Evolutionary conservation across 2,888 invertebrate genomes (phyloP), one percentile per base, ranked within the genome.

Genomic region (Ceraclea dissimilis): DNA sequence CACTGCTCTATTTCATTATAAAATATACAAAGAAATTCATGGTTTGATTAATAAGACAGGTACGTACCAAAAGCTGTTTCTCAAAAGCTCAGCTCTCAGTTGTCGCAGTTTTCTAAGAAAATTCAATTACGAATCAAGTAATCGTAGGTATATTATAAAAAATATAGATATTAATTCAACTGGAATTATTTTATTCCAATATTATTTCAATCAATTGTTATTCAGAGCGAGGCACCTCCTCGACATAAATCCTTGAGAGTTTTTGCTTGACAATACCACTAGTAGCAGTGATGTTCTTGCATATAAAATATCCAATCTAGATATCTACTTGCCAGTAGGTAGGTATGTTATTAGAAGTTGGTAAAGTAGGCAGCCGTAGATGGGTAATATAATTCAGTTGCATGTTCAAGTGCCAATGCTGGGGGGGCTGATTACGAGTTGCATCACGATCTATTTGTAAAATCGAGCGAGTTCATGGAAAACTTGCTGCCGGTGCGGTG

Each of bases 391-490:
- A 49, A 49, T 49, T 49, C 49, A 17, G 20, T 49, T 26, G 49
- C 49, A 49, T 49, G 49, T 49, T 50, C 43, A 49, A 26, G 31
- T 26, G 39, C 26, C 26, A 26, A 11, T 31, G 31, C 39, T 39
- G 5, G 13, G 5, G 16, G 22, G 34, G 54, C 50, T 50, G 43
- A 49, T 54, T 54, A 44, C 26, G 34, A 54, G 50, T 54, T 54
- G 54, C 54, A 54, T 54, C 54, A 54, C 54, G 54, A 50, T 54
- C 50, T 54, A 39, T 21, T 19, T 16, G 49, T 18, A 22, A 34
- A 54, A 49, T 49, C 31, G 50, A 22, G 26, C 31, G 34, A 47
- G 22, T 48, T 47, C 47, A 17, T n/a, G 20, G 52, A 17, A 54
- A 39, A 54, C 39, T 54, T 54, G 46, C 11, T 17, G 26, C 39